These are phyloP conservation scores for Drosophila sulfurigaster DNA, from an alignment of 1,140 invertebrate species.

Conservation along the genomic window DNA sequence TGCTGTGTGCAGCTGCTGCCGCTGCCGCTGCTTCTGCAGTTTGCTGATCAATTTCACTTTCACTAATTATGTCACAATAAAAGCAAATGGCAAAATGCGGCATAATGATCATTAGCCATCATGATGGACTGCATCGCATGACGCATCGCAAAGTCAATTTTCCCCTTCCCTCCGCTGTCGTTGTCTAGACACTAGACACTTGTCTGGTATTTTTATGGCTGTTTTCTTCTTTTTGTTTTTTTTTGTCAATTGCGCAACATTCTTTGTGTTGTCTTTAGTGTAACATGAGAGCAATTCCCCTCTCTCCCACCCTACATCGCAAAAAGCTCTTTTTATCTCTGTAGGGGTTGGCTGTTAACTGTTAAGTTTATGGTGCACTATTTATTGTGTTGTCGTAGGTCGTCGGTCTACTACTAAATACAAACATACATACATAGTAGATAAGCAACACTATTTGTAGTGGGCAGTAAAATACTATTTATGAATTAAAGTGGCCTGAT, in stretches of 20 bases:
- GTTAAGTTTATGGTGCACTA: slow-evolving; percentile 34
- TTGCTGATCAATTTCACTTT: slow-evolving; percentile 71
- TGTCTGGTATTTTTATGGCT: slow-evolving; percentile 20
- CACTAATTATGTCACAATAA: slow-evolving; percentile 80
- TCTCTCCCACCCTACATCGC: background rate
- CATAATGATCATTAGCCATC: slow-evolving; percentile 31
- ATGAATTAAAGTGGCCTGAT: background rate
- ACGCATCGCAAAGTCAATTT: slow-evolving; percentile 4
- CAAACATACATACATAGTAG: background rate
- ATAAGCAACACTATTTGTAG: background rate
- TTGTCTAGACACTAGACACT: slow-evolving; percentile 56
- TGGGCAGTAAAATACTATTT: background rate
- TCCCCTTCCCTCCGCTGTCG: background rate
- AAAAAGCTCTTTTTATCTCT: slow-evolving; percentile 45
- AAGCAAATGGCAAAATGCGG: slow-evolving; percentile 33
- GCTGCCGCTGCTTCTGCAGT: slow-evolving; percentile 7
- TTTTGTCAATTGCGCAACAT: slow-evolving; percentile 68
- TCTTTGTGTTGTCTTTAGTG: slow-evolving; percentile 51
- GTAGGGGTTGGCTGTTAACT: slow-evolving; percentile 47
- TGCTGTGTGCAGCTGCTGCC: slow-evolving; percentile 8
- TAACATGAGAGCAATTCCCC: slow-evolving; percentile 9
- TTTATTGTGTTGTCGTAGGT: slow-evolving; percentile 66
- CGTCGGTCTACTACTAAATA: slow-evolving; percentile 26
- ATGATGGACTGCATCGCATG: slow-evolving; percentile 23
- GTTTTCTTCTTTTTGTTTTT: slow-evolving; percentile 23